These are phyloP conservation scores for Dendrolimus kikuchii DNA, from an alignment of 1,140 invertebrate species.

Conservation along the genomic window DNA sequence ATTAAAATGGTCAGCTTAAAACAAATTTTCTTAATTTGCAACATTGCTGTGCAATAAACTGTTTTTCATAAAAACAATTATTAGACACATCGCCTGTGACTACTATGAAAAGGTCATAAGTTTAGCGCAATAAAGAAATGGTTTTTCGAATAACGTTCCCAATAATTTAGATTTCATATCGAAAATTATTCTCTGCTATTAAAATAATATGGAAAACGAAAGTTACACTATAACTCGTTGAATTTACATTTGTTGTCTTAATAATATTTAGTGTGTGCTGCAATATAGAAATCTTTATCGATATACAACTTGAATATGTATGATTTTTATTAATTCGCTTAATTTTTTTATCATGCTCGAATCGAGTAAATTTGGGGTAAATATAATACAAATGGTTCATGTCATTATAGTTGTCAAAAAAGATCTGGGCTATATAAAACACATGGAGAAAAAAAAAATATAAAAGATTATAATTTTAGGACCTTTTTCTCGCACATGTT, in stretches of 20 bases:
- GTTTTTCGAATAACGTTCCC: too few relatives aligned
- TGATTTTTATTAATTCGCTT: constrained; percentile 30
- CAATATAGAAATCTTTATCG: constrained; percentile 45
- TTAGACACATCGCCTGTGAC: too few relatives aligned
- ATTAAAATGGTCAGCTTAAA: too few relatives aligned
- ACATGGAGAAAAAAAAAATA: constrained; percentile 21
- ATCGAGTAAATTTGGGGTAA: constrained; percentile 18
- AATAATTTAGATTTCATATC: too few relatives aligned
- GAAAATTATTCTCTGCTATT: too few relatives aligned
- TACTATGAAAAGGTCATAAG: too few relatives aligned
- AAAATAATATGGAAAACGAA: too few relatives aligned
- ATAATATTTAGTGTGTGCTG: constrained; percentile 48
- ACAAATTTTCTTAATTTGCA: too few relatives aligned
- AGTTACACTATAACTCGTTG: constrained; percentile 20
- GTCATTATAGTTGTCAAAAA: too few relatives aligned
- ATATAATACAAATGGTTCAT: not conserved
- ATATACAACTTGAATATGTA: constrained; percentile 35
- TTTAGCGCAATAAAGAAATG: too few relatives aligned
- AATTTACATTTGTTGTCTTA: constrained; percentile 33
- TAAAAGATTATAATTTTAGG: constrained; percentile 18
- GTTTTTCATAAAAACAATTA: too few relatives aligned
- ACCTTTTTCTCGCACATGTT: constrained; percentile 16
- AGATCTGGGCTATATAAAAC: constrained; percentile 7
- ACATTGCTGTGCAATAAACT: too few relatives aligned
- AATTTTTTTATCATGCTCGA: constrained; percentile 27